phyloP scores from a whole-genome alignment of 64 coral and sea anemone genomes.

The Pocillopora damicornis region DNA sequence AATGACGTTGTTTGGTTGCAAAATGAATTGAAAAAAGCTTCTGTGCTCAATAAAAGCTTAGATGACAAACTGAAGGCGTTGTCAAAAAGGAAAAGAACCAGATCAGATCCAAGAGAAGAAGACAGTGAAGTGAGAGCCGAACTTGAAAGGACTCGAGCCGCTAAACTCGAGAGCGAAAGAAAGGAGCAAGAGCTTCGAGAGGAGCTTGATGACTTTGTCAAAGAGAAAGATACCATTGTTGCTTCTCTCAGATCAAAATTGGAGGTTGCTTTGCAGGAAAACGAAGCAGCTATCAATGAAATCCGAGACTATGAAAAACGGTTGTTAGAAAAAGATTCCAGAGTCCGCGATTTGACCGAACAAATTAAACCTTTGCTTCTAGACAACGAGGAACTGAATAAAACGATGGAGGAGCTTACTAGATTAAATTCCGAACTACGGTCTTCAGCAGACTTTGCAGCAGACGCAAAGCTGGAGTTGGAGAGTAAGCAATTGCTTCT shows the following conservation, averaged over 20 bases:
- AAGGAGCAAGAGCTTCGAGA: slow-evolving; percentile 40
- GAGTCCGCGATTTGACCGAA: slow-evolving; percentile 24
- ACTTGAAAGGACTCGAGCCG: slow-evolving; percentile 32
- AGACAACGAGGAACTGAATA: slow-evolving; percentile 13
- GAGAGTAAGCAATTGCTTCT: slow-evolving; percentile 4
- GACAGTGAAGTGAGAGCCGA: slow-evolving; percentile 47
- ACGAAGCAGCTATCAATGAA: slow-evolving; percentile 39
- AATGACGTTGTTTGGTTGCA: slow-evolving; percentile 39
- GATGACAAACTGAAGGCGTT: slow-evolving; percentile 59
- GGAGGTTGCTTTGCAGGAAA: slow-evolving; percentile 21
- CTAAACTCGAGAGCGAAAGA: slow-evolving; percentile 46
- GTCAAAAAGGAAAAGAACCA: slow-evolving; percentile 42
- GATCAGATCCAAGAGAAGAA: slow-evolving; percentile 11
- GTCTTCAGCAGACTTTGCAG: not conserved
- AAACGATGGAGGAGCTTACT: not conserved
- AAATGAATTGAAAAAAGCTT: slow-evolving; percentile 30
- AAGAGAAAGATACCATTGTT: slow-evolving; percentile 66
- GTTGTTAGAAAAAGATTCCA: slow-evolving; percentile 59
- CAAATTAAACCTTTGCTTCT: not conserved
- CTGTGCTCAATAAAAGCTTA: slow-evolving; percentile 1
- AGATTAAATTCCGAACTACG: not conserved
- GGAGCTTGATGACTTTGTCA: slow-evolving; percentile 63
- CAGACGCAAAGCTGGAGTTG: slow-evolving; percentile 1
- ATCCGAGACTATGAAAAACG: slow-evolving; percentile 39
- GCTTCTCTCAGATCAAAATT: slow-evolving; percentile 32